phyloP scores from a whole-genome alignment of 2,888 invertebrate species.

The Subacronicta megacephala region DNA sequence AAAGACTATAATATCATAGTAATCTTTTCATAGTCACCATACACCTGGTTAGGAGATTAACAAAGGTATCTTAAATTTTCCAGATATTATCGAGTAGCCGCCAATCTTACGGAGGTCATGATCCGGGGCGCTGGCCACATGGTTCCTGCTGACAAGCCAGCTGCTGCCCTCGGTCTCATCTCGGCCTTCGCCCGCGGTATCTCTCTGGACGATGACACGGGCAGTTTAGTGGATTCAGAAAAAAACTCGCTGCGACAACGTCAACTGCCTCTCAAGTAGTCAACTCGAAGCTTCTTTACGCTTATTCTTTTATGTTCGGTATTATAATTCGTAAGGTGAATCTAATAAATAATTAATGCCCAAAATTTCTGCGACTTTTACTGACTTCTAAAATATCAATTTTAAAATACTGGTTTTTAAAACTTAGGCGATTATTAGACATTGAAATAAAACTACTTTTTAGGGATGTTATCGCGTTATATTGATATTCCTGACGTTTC shows the following conservation, averaged over 20 bases:
- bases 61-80: constrained; percentile 6
- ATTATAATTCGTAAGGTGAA: constrained; percentile 27
- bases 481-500: too few species aligned
- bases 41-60: too few species aligned
- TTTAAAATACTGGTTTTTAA: too few species aligned
- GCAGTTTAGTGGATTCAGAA: constrained; percentile 69
- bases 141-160: constrained; percentile 91
- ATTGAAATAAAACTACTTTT: too few species aligned
- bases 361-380: constrained; percentile 2
- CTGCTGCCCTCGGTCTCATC: constrained; percentile 90
- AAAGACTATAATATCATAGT: too few species aligned
- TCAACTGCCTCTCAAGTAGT: constrained; percentile 61
- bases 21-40: too few species aligned
- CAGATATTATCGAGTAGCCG: constrained; percentile 89
- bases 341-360: constrained; percentile 30
- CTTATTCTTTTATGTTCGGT: constrained; percentile 33
- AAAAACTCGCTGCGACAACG: constrained; percentile 72
- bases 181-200: constrained; percentile 89
- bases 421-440: too few species aligned
- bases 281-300: constrained; percentile 15
- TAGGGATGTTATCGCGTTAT: too few species aligned
- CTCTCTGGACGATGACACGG: constrained; percentile 75
- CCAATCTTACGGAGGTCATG: constrained; percentile 90
- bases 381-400: neutral
- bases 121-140: constrained; percentile 92